Evolutionary conservation across 2,888 invertebrate species (phyloP).

Genomic region (Sinopyrophorus schimmeli): DNA sequence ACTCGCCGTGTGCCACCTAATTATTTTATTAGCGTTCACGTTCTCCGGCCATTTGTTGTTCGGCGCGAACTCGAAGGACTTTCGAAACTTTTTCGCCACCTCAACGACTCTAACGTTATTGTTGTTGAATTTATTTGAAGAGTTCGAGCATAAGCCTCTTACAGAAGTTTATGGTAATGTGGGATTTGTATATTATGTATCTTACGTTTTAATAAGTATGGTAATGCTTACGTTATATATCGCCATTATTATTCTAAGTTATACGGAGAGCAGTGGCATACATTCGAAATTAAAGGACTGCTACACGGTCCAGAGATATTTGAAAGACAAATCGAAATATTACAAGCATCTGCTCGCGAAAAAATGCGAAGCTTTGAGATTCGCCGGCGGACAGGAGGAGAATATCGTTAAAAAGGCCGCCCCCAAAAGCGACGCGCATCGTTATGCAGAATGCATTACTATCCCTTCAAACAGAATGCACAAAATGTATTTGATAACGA

Average conservation of each 20-base stretch:
- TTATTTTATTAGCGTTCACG: slow-evolving; percentile 26
- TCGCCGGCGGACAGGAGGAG: slow-evolving; percentile 14
- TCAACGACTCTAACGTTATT: slow-evolving; percentile 32
- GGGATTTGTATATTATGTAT: slow-evolving; percentile 23
- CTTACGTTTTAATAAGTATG: slow-evolving; percentile 28
- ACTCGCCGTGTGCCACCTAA: slow-evolving; percentile 23
- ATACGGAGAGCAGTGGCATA: slow-evolving; percentile 16
- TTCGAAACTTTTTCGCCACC: slow-evolving; percentile 20
- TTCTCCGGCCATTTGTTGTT: slow-evolving; percentile 28
- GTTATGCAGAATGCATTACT: slow-evolving; percentile 14
- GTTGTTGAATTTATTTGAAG: slow-evolving; percentile 31
- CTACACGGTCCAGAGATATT: slow-evolving; percentile 27
- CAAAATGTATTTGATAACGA: slow-evolving; percentile 15
- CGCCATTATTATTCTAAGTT: slow-evolving; percentile 26
- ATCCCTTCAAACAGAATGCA: slow-evolving; percentile 8
- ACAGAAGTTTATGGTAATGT: slow-evolving; percentile 4
- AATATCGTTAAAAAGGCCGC: slow-evolving; percentile 4
- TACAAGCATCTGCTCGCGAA: slow-evolving; percentile 11
- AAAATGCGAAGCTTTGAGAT: slow-evolving; percentile 6
- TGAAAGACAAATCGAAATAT: slow-evolving; percentile 20
- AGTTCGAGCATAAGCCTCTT: slow-evolving; percentile 26
- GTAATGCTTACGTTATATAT: slow-evolving; percentile 26
- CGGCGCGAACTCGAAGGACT: slow-evolving; percentile 29
- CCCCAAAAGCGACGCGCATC: slow-evolving; percentile 20
- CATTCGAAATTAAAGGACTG: slow-evolving; percentile 21